Percentiles rank a stretch among this genome's conserved stretches.
Conservation (phyloP, 2,888 invertebrate genomes). For the Yponomeuta sedellus region DNA sequence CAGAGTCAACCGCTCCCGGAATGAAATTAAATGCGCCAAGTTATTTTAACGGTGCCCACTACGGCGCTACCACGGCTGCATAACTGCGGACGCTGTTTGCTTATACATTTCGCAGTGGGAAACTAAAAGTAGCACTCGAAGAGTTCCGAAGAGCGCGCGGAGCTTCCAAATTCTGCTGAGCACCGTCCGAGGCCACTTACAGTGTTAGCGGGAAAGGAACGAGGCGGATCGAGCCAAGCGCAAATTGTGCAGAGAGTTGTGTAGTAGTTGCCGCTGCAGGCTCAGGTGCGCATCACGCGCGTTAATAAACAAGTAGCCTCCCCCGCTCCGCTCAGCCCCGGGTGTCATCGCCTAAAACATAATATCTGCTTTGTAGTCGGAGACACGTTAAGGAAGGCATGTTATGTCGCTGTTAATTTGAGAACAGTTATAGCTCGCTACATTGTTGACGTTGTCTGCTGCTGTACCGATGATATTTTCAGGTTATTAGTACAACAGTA, state of each 20-base stretch:
- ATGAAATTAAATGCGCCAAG: constrained; percentile 7
- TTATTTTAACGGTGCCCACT: neutral
- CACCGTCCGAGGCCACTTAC: neutral
- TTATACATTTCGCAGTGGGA: neutral
- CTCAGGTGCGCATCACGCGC: neutral
- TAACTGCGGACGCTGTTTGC: neutral
- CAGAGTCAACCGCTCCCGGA: constrained; percentile 6
- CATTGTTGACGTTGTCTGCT: neutral
- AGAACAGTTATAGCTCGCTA: neutral
- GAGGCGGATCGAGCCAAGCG: neutral
- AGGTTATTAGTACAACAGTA: no score
- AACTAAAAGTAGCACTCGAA: neutral
- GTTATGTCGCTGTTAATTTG: constrained; percentile 1
- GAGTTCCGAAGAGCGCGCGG: neutral
- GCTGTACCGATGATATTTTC: neutral
- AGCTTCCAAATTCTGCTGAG: neutral
- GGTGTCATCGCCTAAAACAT: neutral
- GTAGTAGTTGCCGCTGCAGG: neutral
- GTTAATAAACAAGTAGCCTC: neutral
- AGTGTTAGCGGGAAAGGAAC: neutral
- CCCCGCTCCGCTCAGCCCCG: neutral
- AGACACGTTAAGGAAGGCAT: neutral
- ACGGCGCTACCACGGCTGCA: neutral
- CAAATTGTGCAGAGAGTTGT: neutral
- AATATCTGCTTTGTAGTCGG: neutral